Evolutionary conservation across 2,888 invertebrate genomes (phyloP), one percentile per base, ranked within the genome.

Genomic region (Cheilosia scutellata): DNA sequence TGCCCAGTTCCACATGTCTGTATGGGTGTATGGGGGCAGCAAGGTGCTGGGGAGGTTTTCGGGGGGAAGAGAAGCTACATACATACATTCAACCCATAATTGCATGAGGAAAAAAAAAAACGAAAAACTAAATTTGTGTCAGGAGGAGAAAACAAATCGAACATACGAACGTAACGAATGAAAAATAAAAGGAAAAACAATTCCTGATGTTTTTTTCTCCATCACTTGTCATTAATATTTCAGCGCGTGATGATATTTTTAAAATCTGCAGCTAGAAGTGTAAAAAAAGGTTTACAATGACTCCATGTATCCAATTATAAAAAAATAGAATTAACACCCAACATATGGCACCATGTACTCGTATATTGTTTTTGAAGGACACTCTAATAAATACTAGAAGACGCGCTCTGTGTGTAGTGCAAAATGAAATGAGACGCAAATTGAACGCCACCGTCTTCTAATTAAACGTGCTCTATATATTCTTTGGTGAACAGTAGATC

Each of bases 321-420:
- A 78, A 33, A 68, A 57, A 37, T 47, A 63, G 55, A 74, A 49
- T 68, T 62, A 55, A 20, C 63, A 74, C 55, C 55, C 66, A n/a
- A 51, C 57, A 68, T 55, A 62, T 58, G 49, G 49, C 40, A 27
- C 47, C 27, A 16, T 37, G 13, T 51, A 55, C 49, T 29, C 47
- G 16, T 51, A 62, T 66, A 76, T 66, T 63, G 57, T 62, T 71
- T 82, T 82, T 87, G 82, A 82, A 87, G 87, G 87, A 87, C 87
- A 82, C 72, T 74, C 63, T 82, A 68, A 77, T 82, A 82, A 68
- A 77, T 82, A 82, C 58, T 77, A 27, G 68, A 82, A 77, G 66
- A 68, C 25, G 42, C 27, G 33, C 27, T 16, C 49, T 51, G 9
- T 44, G 20, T 53, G 27, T 37, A 62, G 71, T 51, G 51, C 71